phyloP scores from a whole-genome alignment of 2,113 vertebrate species.

The Leucopsar rothschildi region DNA sequence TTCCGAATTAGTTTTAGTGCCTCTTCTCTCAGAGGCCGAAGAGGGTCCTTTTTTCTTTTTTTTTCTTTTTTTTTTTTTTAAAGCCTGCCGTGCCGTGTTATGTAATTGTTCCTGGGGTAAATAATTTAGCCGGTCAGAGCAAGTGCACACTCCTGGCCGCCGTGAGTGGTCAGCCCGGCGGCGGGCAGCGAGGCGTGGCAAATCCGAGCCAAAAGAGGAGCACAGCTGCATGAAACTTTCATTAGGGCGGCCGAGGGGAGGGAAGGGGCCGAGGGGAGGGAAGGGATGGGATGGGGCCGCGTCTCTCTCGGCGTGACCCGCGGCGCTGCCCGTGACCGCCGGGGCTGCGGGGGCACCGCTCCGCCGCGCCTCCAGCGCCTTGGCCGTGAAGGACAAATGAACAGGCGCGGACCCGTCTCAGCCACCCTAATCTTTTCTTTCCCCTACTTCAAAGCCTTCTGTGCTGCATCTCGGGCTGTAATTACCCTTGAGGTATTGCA shows the following conservation, averaged over 20 bases:
- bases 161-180: slow-evolving; percentile 50
- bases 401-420: slow-evolving; percentile 52
- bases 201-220: slow-evolving; percentile 61
- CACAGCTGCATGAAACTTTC: slow-evolving; percentile 69
- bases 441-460: slow-evolving; percentile 74
- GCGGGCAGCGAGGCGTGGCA: slow-evolving; percentile 48
- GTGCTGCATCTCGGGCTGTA: slow-evolving; percentile 67
- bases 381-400: slow-evolving; percentile 69
- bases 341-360: slow-evolving; percentile 7
- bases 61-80: neutral
- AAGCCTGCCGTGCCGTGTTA: slow-evolving; percentile 14
- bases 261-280: too few relatives aligned
- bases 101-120: slow-evolving; percentile 71
- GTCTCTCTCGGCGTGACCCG: slow-evolving; percentile 68
- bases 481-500: slow-evolving; percentile 81
- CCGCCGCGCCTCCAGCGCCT: slow-evolving; percentile 37
- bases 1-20: slow-evolving; percentile 58
- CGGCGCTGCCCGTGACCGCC: slow-evolving; percentile 55
- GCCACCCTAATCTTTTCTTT: slow-evolving; percentile 74
- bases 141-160: slow-evolving; percentile 25
- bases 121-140: slow-evolving; percentile 74
- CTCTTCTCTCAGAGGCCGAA: slow-evolving; percentile 11
- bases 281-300: neutral
- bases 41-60: neutral
- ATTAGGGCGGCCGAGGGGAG: slow-evolving; percentile 36